These are phyloP conservation scores for Rhombomys opimus DNA, from an alignment of 2,113 vertebrate species.

Conservation along the genomic window DNA sequence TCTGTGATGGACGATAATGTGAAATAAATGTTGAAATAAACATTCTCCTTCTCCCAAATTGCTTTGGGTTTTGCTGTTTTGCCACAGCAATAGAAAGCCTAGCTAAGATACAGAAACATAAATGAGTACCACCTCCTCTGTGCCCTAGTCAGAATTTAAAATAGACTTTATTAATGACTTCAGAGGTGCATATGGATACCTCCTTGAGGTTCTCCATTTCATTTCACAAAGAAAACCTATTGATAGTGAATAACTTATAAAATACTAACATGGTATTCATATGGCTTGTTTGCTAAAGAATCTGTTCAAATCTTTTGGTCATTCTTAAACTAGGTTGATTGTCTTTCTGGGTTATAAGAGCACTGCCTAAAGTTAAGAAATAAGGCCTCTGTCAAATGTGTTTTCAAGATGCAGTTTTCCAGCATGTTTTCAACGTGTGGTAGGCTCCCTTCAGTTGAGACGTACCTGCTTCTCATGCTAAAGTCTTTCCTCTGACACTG, in stretches of 20 bases:
- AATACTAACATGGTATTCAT: not conserved
- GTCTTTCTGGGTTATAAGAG: not conserved
- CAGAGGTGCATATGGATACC: not conserved
- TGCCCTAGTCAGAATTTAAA: not conserved
- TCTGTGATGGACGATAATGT: too few relatives aligned
- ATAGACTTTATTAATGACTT: not conserved
- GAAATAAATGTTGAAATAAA: not conserved
- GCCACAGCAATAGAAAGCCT: not conserved
- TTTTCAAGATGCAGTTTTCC: not conserved
- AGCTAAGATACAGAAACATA: not conserved
- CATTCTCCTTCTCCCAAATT: not conserved
- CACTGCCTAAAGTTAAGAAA: not conserved
- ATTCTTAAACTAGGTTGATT: constrained; percentile 11
- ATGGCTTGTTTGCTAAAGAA: not conserved
- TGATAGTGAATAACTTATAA: constrained; percentile 15
- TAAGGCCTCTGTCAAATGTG: not conserved
- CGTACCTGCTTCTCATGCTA: not conserved
- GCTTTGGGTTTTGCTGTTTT: not conserved
- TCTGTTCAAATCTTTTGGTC: not conserved
- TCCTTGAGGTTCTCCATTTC: not conserved
- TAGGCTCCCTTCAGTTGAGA: not conserved
- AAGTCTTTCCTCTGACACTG: not conserved
- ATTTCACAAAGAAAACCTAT: not conserved
- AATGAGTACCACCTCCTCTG: not conserved
- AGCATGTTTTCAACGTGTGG: not conserved